phyloP scores from a whole-genome alignment of 2,888 invertebrate species.

The Chloroclystis v-ata region DNA sequence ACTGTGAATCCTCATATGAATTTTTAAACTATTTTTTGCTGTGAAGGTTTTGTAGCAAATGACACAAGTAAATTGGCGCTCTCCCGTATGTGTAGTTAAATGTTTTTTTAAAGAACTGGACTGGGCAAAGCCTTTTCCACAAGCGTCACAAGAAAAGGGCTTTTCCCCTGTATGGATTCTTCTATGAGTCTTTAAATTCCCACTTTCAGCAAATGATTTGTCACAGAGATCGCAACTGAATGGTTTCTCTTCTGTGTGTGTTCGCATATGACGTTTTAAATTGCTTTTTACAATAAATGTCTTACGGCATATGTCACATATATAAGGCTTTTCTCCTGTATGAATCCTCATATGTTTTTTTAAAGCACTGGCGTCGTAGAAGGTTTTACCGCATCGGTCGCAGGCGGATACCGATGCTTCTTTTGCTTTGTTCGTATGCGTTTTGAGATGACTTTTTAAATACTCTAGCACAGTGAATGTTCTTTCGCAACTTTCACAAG shows the following conservation, averaged over 20 bases:
- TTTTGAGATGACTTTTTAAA: constrained; percentile 14
- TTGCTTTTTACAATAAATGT: constrained; percentile 11
- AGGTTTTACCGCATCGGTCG: constrained; percentile 16
- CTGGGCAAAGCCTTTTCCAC: constrained; percentile 17
- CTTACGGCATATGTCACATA: constrained; percentile 16
- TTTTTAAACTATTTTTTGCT: constrained; percentile 16
- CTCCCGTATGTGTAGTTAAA: constrained; percentile 17
- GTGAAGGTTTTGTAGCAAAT: constrained; percentile 18
- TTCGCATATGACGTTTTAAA: constrained; percentile 15
- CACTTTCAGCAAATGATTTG: constrained; percentile 12
- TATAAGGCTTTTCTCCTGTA: constrained; percentile 15
- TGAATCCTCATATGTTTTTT: constrained; percentile 19
- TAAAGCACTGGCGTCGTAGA: constrained; percentile 9
- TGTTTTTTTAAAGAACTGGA: constrained; percentile 17
- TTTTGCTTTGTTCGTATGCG: constrained; percentile 5
- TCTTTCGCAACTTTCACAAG: constrained; percentile 14
- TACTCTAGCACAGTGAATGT: constrained; percentile 13
- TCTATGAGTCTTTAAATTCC: constrained; percentile 17
- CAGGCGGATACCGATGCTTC: constrained; percentile 10
- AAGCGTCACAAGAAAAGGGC: constrained; percentile 17
- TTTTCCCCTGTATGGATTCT: constrained; percentile 17
- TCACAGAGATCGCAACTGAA: constrained; percentile 14
- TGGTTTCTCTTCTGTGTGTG: constrained; percentile 14
- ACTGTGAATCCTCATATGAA: constrained; percentile 20
- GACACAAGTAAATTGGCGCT: constrained; percentile 10